These are phyloP conservation scores for Phainopepla nitens DNA, from an alignment of 2,113 vertebrate species.

Conservation along the genomic window DNA sequence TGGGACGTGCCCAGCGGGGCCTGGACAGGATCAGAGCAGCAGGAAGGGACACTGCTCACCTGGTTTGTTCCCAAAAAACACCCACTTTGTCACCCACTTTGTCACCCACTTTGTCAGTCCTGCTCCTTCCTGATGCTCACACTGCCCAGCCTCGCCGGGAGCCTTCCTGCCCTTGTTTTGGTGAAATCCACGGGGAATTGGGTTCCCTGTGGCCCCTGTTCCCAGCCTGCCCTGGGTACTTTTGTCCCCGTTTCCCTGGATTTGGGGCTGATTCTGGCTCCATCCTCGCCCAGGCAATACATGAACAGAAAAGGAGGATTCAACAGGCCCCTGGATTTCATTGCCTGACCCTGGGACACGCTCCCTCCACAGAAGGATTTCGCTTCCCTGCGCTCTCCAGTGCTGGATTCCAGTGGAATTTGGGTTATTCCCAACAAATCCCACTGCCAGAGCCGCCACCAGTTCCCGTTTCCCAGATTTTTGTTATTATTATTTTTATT, in stretches of 20 bases:
- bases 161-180: not conserved
- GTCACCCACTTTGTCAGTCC: accelerated
- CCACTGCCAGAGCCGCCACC: accelerated
- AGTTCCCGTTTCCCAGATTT: not conserved
- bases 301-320: slow-evolving; percentile 99
- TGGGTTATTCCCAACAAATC: slow-evolving; percentile 4
- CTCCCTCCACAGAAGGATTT: not conserved
- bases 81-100: too few species aligned
- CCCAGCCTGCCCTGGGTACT: accelerated
- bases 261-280: not conserved
- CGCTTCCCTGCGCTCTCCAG: not conserved
- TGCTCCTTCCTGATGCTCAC: not conserved
- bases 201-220: accelerated
- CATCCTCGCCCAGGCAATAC: slow-evolving; percentile 80
- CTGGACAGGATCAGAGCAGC: accelerated
- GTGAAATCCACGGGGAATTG: not conserved
- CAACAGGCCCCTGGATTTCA: slow-evolving; percentile 98
- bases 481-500: not conserved
- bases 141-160: accelerated
- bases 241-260: accelerated
- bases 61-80: not conserved
- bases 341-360: slow-evolving; percentile 73
- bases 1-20: not conserved
- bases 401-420: not conserved
- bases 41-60: accelerated